A percentile compares a stretch with the other conserved stretches of the same genome.
Evolutionary conservation across 2,888 invertebrate species (phyloP).

Genomic region (Strigamia transsilvanica): DNA sequence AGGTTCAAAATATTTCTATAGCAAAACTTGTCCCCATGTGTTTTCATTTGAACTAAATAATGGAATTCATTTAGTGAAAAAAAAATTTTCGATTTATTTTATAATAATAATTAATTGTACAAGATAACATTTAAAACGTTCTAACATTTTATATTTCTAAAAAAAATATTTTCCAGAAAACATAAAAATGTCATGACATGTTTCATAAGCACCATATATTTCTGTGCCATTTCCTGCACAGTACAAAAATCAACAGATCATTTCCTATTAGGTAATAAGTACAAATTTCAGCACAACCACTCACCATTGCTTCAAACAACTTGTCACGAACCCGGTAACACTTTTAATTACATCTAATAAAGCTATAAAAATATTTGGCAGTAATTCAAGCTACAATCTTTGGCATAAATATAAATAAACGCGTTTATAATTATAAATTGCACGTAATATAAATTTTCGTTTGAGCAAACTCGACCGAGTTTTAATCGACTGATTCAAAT

Average conservation of each 20-base stretch:
- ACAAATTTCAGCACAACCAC: neutral
- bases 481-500: no score
- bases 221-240: no score
- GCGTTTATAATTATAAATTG: neutral
- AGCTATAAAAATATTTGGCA: slow-evolving; percentile 10
- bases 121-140: neutral
- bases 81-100: neutral
- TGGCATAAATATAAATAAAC: neutral
- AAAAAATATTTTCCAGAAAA: neutral
- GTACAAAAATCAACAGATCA: no score
- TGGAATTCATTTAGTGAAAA: no score
- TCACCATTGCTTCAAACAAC: neutral
- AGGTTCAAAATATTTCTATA: no score
- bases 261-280: no score
- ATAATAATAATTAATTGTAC: neutral
- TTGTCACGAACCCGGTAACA: neutral
- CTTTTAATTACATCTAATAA: neutral
- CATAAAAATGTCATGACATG: no score
- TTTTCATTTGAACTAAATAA: no score
- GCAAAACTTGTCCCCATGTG: no score
- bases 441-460: neutral
- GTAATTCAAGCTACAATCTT: neutral
- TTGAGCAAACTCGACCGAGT: neutral
- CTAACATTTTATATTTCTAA: slow-evolving; percentile 17
- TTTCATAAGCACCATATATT: no score